phyloP scores from a whole-genome alignment of 2,888 invertebrate genomes.

The Plebejus melissa region DNA sequence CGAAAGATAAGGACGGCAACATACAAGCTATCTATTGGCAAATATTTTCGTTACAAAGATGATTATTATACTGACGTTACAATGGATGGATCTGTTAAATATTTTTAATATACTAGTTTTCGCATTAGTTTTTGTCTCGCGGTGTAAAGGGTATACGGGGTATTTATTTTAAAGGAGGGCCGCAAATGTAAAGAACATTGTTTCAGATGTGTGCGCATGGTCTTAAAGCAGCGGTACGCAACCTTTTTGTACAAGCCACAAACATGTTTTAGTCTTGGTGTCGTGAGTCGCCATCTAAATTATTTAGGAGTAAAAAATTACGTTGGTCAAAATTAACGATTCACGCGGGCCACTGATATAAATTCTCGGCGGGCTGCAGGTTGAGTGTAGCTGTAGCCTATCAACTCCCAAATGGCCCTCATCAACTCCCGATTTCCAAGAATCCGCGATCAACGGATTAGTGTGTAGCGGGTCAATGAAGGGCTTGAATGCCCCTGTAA shows the following conservation, averaged over 20 bases:
- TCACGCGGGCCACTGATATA: no score
- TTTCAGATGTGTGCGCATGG: no score
- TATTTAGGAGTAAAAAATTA: no score
- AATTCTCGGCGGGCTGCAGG: no score
- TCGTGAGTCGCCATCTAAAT: no score
- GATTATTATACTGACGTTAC: slow-evolving; percentile 46
- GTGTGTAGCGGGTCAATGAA: background rate
- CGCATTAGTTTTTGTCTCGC: slow-evolving; percentile 45
- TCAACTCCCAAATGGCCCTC: no score
- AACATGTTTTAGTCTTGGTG: no score
- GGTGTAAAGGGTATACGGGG: background rate
- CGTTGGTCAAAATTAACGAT: no score
- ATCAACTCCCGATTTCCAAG: no score
- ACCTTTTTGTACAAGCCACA: no score
- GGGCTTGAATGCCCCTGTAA: background rate
- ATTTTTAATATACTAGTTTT: slow-evolving; percentile 43
- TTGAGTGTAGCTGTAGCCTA: background rate
- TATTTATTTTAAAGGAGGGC: background rate
- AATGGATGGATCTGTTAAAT: slow-evolving; percentile 45
- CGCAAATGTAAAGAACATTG: background rate
- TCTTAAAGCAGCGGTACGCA: no score
- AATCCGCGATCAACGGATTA: no score
- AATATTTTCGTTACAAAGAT: slow-evolving; percentile 32
- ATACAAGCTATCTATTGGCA: background rate
- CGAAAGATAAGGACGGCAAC: background rate